Evolutionary conservation across 2,113 vertebrate species (phyloP), one percentile per base, ranked within the genome.

Genomic region (Diadophis punctatus): DNA sequence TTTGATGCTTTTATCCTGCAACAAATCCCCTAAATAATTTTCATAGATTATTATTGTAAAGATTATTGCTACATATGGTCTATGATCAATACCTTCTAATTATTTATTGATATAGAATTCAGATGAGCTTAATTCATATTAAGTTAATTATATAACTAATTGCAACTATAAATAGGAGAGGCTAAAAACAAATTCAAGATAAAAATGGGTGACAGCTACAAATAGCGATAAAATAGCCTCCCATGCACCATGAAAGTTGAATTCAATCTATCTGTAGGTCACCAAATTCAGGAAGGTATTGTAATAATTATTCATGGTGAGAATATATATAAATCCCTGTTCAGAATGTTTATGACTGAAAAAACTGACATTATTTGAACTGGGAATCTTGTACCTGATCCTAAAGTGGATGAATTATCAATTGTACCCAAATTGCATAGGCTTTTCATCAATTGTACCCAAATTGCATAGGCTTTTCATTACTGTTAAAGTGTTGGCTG

Each of bases 71-170:
- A 94, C 84, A 58, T 87, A n/a, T n/a, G 52, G 7, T 49, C 63
- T 52, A n/a, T 34, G 58, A 80, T 14, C 27, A 39, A 80, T 14
- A 87, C 3, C 39, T 51, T 60, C 34, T 92, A 1, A n/a, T 60
- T 52, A 90, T 23, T 0, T 92, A 6, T 1, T 23, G 84, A 93
- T 0, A 90, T 5, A 90, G 23, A 86, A 91, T 14, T 1, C 63
- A 87, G 8, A 87, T 91, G 90, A 92, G 60, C 68, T 46, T 90
- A 30, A 12, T 85, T 84, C 86, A 95, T 39, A n/a, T 95, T 43
- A 74, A 93, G 68, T 25, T 12, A 63, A 27, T 93, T 30, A 34
- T 92, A 93, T 91, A 52, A n/a, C 52, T 56, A 91, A 86, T 3
- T 46, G 48, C 90, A 86, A 49, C 52, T 58, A 86, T n/a, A 30